phyloP scores from a whole-genome alignment of 2,888 invertebrate species.

The Dasypolia templi region DNA sequence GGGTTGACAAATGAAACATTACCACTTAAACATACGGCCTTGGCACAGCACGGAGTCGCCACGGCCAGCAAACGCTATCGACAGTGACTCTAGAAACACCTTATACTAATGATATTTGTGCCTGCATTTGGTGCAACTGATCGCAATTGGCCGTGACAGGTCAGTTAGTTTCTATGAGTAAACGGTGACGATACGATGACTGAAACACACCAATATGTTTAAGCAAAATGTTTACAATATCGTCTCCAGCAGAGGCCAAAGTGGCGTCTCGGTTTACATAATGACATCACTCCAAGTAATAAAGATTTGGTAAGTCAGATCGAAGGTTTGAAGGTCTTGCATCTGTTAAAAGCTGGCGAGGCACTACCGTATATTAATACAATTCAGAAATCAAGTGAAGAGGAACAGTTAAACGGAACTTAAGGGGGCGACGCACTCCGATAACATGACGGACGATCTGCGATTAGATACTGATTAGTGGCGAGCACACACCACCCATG shows the following conservation, averaged over 20 bases:
- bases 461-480: slow-evolving; percentile 27
- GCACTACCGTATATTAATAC: not conserved
- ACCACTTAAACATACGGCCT: too few relatives aligned
- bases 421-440: slow-evolving; percentile 2
- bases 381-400: not conserved
- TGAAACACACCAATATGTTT: too few relatives aligned
- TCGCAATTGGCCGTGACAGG: not conserved
- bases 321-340: not conserved
- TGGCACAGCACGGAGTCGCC: too few relatives aligned
- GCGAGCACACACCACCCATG: not conserved
- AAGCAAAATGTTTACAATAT: not conserved
- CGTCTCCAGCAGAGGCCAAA: not conserved
- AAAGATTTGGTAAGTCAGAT: not conserved
- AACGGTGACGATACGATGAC: too few relatives aligned
- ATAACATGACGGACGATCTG: not conserved
- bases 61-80: not conserved
- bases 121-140: not conserved
- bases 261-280: not conserved
- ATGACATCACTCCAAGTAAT: not conserved
- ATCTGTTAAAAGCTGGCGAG: not conserved
- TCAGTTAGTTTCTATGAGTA: not conserved
- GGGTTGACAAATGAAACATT: not conserved
- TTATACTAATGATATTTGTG: not conserved
- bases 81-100: not conserved
- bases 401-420: not conserved